Conservation (phyloP, 1,140 invertebrate species). For the Myzus persicae region DNA sequence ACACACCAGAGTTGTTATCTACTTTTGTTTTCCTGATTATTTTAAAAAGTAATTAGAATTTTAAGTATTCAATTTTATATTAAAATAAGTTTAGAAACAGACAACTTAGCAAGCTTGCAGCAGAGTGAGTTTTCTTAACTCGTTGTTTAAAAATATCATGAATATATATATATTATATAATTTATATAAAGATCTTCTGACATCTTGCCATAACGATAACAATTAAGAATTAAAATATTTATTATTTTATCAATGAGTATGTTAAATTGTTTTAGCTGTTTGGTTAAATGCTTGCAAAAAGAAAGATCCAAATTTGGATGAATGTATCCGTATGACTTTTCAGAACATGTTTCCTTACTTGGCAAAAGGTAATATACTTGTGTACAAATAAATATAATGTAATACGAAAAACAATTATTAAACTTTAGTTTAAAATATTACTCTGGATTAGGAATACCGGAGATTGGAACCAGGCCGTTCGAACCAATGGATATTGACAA, state of each 20-base stretch:
- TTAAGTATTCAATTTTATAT: too few relatives aligned
- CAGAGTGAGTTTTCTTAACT: too few relatives aligned
- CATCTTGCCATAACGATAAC: background rate
- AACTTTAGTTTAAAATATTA: conserved; percentile 7
- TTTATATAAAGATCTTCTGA: background rate
- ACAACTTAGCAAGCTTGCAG: too few relatives aligned
- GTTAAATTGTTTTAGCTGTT: conserved; percentile 62
- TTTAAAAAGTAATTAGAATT: too few relatives aligned
- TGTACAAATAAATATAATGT: background rate
- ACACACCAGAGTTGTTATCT: too few relatives aligned
- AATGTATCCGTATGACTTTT: conserved; percentile 64
- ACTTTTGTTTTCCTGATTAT: too few relatives aligned
- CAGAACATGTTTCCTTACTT: conserved; percentile 66
- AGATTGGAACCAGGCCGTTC: conserved; percentile 65
- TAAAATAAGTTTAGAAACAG: too few relatives aligned
- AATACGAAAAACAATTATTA: conserved; percentile 18
- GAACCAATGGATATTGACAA: conserved; percentile 65
- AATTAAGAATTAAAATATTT: background rate
- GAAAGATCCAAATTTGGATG: conserved; percentile 64
- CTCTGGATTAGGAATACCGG: conserved; percentile 64
- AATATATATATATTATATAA: background rate
- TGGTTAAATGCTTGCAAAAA: conserved; percentile 65
- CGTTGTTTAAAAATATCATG: background rate
- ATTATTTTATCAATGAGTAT: background rate
- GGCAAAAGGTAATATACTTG: conserved; percentile 64